Evolutionary conservation across 2,113 vertebrate species (phyloP).

Genomic region (Hypocryptadius cinnamomeus): DNA sequence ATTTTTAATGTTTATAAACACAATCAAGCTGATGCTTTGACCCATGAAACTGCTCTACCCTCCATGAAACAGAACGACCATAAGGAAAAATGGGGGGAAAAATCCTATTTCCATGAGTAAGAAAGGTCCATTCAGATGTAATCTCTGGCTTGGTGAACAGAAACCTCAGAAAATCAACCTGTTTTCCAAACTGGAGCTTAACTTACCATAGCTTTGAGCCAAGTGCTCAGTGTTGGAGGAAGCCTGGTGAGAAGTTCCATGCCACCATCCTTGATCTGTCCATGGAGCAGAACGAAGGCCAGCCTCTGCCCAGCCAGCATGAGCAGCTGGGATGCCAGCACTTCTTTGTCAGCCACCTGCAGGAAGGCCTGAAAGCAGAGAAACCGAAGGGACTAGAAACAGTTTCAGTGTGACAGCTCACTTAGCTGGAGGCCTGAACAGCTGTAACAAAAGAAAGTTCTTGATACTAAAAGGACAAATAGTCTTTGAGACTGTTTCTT

Average conservation of each 20-base stretch:
- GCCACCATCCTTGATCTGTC: constrained; percentile 81
- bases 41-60: background rate
- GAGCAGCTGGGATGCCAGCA: constrained; percentile 91
- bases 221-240: constrained; percentile 89
- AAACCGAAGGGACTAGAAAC: background rate
- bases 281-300: constrained; percentile 81
- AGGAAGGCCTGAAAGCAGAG: constrained; percentile 76
- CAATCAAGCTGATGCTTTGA: background rate
- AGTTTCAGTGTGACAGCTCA: background rate
- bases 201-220: constrained; percentile 97
- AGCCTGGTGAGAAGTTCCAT: constrained; percentile 90
- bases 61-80: background rate
- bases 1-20: background rate
- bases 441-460: background rate
- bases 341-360: constrained; percentile 90
- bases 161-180: background rate
- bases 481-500: background rate
- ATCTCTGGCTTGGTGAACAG: background rate
- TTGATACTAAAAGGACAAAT: background rate
- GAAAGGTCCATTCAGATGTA: background rate
- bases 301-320: constrained; percentile 89
- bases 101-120: background rate
- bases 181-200: background rate
- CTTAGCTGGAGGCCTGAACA: background rate
- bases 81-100: background rate